phyloP scores from a whole-genome alignment of 2,888 invertebrate species.

The Drosophila longiperda region DNA sequence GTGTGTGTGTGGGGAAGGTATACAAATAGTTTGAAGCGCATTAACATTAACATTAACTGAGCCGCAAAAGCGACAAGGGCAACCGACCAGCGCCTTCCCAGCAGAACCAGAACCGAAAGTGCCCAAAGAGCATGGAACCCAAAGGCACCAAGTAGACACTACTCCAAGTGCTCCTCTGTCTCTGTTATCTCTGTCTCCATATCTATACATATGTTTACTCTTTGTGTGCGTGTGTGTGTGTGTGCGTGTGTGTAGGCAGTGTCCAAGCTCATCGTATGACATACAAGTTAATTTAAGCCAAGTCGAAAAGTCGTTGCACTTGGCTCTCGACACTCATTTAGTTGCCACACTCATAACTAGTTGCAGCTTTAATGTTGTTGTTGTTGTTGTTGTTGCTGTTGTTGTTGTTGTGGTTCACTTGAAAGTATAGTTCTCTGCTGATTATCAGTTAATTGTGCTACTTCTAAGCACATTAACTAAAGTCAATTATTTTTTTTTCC shows the following conservation, averaged over 20 bases:
- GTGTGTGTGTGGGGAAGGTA: neutral
- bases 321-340: slow-evolving; percentile 46
- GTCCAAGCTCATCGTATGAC: slow-evolving; percentile 58
- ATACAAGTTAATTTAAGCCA: slow-evolving; percentile 70
- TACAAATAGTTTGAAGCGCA: slow-evolving; percentile 76
- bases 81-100: slow-evolving; percentile 59
- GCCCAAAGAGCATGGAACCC: neutral
- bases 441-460: slow-evolving; percentile 41
- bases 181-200: slow-evolving; percentile 73
- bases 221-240: slow-evolving; percentile 12
- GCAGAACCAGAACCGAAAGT: slow-evolving; percentile 1
- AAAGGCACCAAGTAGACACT: slow-evolving; percentile 25
- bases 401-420: neutral
- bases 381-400: neutral
- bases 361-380: neutral
- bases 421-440: neutral
- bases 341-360: slow-evolving; percentile 19
- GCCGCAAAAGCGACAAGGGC: slow-evolving; percentile 77
- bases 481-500: neutral
- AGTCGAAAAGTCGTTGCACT: slow-evolving; percentile 73
- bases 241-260: slow-evolving; percentile 32
- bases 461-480: slow-evolving; percentile 5
- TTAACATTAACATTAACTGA: slow-evolving; percentile 81
- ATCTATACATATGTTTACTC: slow-evolving; percentile 67
- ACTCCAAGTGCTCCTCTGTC: slow-evolving; percentile 25